A percentile compares a stretch with the other conserved stretches of the same genome.
Conservation (phyloP, 2,797 vertebrate genomes). For the Crenuchus spilurus region DNA sequence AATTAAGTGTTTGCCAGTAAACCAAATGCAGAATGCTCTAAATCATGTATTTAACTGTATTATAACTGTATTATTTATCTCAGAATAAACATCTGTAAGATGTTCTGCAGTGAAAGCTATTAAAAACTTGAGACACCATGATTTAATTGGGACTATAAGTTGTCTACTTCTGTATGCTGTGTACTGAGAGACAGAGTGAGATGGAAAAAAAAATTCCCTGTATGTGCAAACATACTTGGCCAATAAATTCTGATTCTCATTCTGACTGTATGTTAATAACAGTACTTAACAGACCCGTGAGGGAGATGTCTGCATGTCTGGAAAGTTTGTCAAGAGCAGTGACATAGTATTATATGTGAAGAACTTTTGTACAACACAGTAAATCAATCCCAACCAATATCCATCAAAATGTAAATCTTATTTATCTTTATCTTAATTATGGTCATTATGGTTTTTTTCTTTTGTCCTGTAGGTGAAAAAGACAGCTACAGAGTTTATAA, state of each 20-base stretch:
- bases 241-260: no score
- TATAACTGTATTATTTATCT: not conserved
- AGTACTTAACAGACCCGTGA: not conserved
- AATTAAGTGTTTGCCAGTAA: not conserved
- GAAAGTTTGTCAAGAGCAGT: conserved; percentile 84
- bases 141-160: not conserved
- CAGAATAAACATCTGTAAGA: not conserved
- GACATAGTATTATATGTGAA: conserved; percentile 86
- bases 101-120: no score
- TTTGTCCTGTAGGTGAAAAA: no score
- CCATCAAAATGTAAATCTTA: no score
- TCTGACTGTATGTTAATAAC: not conserved
- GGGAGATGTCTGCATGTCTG: not conserved
- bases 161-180: no score
- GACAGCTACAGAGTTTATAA: no score
- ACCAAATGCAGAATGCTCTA: not conserved
- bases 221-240: no score
- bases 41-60: not conserved
- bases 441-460: no score
- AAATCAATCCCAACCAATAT: conserved; percentile 86
- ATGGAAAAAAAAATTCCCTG: no score
- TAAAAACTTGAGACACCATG: not conserved
- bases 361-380: conserved; percentile 83
- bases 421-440: no score
- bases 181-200: no score